Conservation (phyloP, 1,140 invertebrate species). For the Ooceraea biroi region DNA sequence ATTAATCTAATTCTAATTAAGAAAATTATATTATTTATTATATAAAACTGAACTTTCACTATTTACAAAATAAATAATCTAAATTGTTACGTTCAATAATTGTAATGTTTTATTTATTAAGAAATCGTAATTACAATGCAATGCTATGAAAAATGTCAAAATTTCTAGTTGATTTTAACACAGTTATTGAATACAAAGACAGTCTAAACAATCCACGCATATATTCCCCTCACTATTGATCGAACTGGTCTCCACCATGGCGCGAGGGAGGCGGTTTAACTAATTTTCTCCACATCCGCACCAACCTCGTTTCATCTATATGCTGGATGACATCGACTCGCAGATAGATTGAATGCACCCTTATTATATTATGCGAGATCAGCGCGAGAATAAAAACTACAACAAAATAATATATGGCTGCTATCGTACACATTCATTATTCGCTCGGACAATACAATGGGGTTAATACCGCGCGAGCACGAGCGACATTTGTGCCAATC, state of each 20-base stretch:
- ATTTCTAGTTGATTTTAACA: not conserved
- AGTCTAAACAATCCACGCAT: slow-evolving; percentile 39
- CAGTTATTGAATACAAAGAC: not conserved
- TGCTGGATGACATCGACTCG: slow-evolving; percentile 9
- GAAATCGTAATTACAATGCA: not conserved
- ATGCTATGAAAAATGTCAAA: not conserved
- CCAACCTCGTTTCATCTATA: not conserved
- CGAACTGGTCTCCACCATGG: slow-evolving; percentile 16
- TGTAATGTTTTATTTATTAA: not conserved
- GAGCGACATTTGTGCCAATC: not conserved
- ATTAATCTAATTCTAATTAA: slow-evolving; percentile 11
- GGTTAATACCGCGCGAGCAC: not conserved
- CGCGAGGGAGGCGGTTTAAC: slow-evolving; percentile 51
- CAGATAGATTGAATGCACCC: slow-evolving; percentile 58
- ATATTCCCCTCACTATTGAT: slow-evolving; percentile 48
- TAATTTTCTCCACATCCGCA: slow-evolving; percentile 65
- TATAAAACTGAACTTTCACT: not conserved
- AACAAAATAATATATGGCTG: not conserved
- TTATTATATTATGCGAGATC: slow-evolving; percentile 30
- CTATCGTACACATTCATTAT: not conserved
- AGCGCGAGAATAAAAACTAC: slow-evolving; percentile 58
- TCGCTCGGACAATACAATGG: not conserved
- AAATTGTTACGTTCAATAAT: not conserved
- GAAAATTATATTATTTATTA: not conserved
- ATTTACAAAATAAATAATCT: not conserved